Conservation (phyloP, 64 coral and sea anemone species). For the Hydrozoanthus tunicans region DNA sequence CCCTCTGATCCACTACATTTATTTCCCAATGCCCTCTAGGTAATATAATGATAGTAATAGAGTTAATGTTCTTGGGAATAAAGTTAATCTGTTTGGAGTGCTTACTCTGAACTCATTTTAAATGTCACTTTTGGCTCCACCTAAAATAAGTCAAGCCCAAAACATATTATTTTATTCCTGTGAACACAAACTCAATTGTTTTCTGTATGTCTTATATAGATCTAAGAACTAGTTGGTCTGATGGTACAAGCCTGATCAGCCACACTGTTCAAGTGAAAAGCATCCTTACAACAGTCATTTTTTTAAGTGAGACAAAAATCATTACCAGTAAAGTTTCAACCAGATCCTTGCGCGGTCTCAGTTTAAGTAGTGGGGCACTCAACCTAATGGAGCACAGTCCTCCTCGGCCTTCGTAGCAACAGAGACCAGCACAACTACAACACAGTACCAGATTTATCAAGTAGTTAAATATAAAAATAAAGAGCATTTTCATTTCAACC, state of each 20-base stretch:
- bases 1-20: too few relatives aligned
- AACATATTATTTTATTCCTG: too few relatives aligned
- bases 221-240: too few relatives aligned
- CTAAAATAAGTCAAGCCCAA: too few relatives aligned
- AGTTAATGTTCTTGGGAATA: too few relatives aligned
- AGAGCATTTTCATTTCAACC: neutral
- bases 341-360: slow-evolving; percentile 92
- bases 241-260: too few relatives aligned
- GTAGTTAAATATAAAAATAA: neutral
- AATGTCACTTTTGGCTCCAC: too few relatives aligned
- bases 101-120: too few relatives aligned
- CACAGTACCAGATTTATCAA: neutral
- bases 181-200: neutral
- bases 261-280: too few relatives aligned
- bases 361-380: slow-evolving; percentile 88
- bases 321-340: slow-evolving; percentile 89
- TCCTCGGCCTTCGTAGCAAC: slow-evolving; percentile 91
- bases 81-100: too few relatives aligned
- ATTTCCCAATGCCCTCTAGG: too few relatives aligned
- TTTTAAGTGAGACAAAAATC: neutral
- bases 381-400: slow-evolving; percentile 89
- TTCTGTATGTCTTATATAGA: neutral
- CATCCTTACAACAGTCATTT: neutral
- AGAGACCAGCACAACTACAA: slow-evolving; percentile 90
- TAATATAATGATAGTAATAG: too few relatives aligned